Evolutionary conservation across 1,140 invertebrate species (phyloP), one percentile per base, ranked within the genome.

Genomic region (Lepeophtheirus salmonis): DNA sequence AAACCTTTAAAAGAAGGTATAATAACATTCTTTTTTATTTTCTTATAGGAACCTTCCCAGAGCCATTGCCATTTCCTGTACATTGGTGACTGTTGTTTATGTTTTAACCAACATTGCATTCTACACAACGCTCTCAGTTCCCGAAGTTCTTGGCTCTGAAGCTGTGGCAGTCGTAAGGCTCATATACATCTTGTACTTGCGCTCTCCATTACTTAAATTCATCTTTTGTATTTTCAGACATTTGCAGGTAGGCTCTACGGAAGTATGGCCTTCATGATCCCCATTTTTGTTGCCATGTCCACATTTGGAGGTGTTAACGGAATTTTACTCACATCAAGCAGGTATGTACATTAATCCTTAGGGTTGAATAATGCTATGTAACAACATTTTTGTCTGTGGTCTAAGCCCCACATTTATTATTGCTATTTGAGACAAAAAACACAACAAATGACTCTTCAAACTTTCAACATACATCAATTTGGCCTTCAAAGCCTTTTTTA

Each of bases 21-120:
- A 10, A 41, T 41, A 41, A 41, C n/a, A 10, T 10, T 41, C 30
- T n/a, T 52, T 58, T 64, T 49, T 57, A 50, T 54, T 26, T 51
- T 56, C 51, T 75, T 76, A 55, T 70, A 88, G 85, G 71, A 88
- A 89, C 72, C 72, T 89, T 20, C 86, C 86, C 4, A 76, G 83
- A 22, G 85, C 88, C 1, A 88, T 91, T 67, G 85, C 81, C 78
- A 86, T 90, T 65, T 86, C 84, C 4, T 78, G 91, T 72, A 83
- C 84, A 0, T 72, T 88, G 64, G 86, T 90, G 22, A 92, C 88
- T 0, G 71, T 78, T 20, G 81, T 92, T 50, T 92, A 94, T 72
- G 83, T 88, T 14, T 70, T 90, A 62, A 83, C 85, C 1, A 94
- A 92, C 72, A 72, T 90, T 59, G 86, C 89, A 14, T 90, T 92